Evolutionary conservation across 2,113 vertebrate genomes (phyloP).

Genomic region (Hemiscyllium ocellatum): DNA sequence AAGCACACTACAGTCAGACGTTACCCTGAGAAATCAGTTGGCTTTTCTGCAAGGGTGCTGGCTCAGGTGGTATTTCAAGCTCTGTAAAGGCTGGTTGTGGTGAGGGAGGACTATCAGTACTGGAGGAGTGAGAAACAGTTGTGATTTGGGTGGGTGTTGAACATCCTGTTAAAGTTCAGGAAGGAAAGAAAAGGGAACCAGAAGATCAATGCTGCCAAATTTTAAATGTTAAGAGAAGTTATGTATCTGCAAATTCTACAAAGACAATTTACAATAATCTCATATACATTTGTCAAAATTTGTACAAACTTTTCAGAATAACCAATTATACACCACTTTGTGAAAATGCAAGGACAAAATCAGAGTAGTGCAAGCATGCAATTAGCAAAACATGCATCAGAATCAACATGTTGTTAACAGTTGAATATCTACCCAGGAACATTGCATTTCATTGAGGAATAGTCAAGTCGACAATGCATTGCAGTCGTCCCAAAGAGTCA

Average conservation of each 20-base stretch:
- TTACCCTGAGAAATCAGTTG: slow-evolving; percentile 75
- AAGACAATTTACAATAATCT: not conserved
- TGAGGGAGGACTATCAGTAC: slow-evolving; percentile 72
- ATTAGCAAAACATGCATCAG: slow-evolving; percentile 52
- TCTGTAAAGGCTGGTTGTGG: slow-evolving; percentile 68
- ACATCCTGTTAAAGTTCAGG: slow-evolving; percentile 34
- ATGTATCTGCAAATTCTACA: slow-evolving; percentile 6
- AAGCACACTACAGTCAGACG: slow-evolving; percentile 48
- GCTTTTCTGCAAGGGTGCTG: slow-evolving; percentile 59
- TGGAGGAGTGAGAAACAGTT: slow-evolving; percentile 63
- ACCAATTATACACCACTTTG: not conserved
- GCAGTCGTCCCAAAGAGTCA: not conserved
- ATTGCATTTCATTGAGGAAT: not conserved
- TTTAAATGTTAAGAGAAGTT: not conserved
- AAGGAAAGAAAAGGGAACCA: slow-evolving; percentile 33
- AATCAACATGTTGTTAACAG: slow-evolving; percentile 48
- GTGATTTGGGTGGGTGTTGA: slow-evolving; percentile 66
- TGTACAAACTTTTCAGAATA: too few relatives aligned
- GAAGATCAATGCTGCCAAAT: slow-evolving; percentile 30
- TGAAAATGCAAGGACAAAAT: slow-evolving; percentile 51
- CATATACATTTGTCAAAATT: not conserved
- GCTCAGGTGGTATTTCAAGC: slow-evolving; percentile 56
- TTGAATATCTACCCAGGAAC: slow-evolving; percentile 49
- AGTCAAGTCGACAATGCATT: not conserved
- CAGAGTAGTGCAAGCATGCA: slow-evolving; percentile 42